Base-by-base conservation (phyloP, 2,113 vertebrate species). In the Silurus asotus region DNA sequence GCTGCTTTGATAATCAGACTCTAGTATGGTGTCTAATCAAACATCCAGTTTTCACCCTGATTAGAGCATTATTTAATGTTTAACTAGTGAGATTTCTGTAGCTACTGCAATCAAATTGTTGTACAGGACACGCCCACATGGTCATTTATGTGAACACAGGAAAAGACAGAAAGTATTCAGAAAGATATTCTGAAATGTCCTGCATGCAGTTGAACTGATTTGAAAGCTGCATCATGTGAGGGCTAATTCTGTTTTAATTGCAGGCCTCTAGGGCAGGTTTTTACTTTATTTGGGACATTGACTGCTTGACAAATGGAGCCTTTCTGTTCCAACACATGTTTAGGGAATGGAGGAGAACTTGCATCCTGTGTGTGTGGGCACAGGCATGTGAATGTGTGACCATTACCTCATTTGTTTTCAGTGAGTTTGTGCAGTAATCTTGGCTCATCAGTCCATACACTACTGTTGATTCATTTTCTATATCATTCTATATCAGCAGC, bases 301-400 rank as follows among this genome's bases (percentile, higher is more conserved):
- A 20, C 8, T 84, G 53, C 48, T 53, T 76, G 70, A 77, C 59
- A 77, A 77, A 77, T 77, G 83, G 23, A 64, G 58, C 8, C 23
- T 77, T 61, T 62, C 45, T 64, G 7, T 76, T 53, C 13, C 15
- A 28, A 58, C 58, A 62, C 45, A 72, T 23, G 53, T 59, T 79
- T 2, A 0, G 9, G 25, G 14, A 17, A 13, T 28, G 48, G 5
- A 84, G 70, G 45, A 23, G 19, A 74, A 17, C 69, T 59, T 49
- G 74, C 20, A 48, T 59, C 17, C 45, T 1, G 5, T 23, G 37
- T 83, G n/a, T 56, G 23, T 20, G 25, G 25, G 8, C 20, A 11
- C 7, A 5, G 37, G 17, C 45, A 37, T n/a, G 20, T 61, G 37
- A 53, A 53, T 13, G 51, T 5, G 7, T 77, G 75, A 28, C 14